Conservation (phyloP, 64 coral and sea anemone genomes). For the Montipora efflorescens region DNA sequence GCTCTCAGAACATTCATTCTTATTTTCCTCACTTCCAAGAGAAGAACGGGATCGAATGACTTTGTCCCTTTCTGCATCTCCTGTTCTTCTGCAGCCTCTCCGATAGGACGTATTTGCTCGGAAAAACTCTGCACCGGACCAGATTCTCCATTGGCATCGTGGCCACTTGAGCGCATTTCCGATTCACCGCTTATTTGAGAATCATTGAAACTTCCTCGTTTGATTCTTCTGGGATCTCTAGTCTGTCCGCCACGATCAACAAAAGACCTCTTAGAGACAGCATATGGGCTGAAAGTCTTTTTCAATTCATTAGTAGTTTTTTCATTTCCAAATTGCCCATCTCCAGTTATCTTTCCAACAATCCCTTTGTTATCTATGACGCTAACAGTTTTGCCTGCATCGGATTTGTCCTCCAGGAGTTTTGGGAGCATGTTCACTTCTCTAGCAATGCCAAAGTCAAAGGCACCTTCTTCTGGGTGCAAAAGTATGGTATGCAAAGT, state of each 20-base stretch:
- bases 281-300: neutral
- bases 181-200: neutral
- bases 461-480: neutral
- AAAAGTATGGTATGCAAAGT: conserved; percentile 21
- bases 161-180: neutral
- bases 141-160: neutral
- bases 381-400: neutral
- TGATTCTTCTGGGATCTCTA: neutral
- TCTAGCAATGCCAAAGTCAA: neutral
- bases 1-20: conserved; percentile 50
- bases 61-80: neutral
- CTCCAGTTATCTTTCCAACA: neutral
- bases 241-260: neutral
- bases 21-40: conserved; percentile 35
- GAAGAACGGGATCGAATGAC: conserved; percentile 9
- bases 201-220: neutral
- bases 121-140: neutral
- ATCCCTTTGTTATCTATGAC: neutral
- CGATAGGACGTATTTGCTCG: neutral
- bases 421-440: neutral
- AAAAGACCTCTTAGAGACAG: neutral
- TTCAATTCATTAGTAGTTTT: neutral
- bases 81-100: neutral
- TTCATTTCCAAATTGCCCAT: neutral
- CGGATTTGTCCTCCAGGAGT: neutral